phyloP scores from a whole-genome alignment of 1,140 invertebrate genomes.

The Campoletis sonorensis region DNA sequence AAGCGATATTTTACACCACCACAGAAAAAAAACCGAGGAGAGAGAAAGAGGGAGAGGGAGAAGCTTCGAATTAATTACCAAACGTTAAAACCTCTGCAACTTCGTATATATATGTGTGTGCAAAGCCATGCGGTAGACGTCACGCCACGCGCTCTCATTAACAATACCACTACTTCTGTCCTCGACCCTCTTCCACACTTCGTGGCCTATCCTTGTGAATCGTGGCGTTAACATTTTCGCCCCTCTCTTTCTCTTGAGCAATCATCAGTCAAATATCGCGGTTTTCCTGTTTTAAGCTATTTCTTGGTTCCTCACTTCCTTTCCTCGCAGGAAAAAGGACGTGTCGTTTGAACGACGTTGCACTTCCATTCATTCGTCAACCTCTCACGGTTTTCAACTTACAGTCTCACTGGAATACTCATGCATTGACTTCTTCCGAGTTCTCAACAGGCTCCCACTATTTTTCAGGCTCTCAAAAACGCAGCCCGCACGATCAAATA shows the following conservation, averaged over 20 bases:
- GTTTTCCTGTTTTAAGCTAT: conserved; percentile 52
- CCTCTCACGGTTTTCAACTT: not conserved
- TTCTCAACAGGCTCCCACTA: conserved; percentile 63
- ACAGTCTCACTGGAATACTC: not conserved
- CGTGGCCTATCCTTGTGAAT: conserved; percentile 20
- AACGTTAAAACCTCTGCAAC: conserved; percentile 38
- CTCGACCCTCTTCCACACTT: conserved; percentile 35
- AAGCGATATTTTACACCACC: conserved; percentile 12
- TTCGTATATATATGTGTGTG: conserved; percentile 13
- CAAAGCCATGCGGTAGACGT: conserved; percentile 46
- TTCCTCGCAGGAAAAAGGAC: conserved; percentile 54
- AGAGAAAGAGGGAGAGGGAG: conserved; percentile 36
- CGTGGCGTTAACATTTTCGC: conserved; percentile 27
- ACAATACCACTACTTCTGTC: conserved; percentile 53
- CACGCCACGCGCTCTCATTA: conserved; percentile 66
- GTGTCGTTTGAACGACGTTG: conserved; percentile 53
- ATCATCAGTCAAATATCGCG: conserved; percentile 53
- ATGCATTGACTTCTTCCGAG: not conserved
- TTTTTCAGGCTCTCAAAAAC: conserved; percentile 64
- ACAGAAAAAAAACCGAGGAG: conserved; percentile 55
- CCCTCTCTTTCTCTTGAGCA: conserved; percentile 23
- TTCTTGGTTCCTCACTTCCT: conserved; percentile 45
- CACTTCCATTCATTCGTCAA: conserved; percentile 44
- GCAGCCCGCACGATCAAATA: conserved; percentile 31
- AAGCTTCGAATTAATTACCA: conserved; percentile 60